Conservation (phyloP, 1,140 invertebrate species). For the Leptopilina clavipes region DNA sequence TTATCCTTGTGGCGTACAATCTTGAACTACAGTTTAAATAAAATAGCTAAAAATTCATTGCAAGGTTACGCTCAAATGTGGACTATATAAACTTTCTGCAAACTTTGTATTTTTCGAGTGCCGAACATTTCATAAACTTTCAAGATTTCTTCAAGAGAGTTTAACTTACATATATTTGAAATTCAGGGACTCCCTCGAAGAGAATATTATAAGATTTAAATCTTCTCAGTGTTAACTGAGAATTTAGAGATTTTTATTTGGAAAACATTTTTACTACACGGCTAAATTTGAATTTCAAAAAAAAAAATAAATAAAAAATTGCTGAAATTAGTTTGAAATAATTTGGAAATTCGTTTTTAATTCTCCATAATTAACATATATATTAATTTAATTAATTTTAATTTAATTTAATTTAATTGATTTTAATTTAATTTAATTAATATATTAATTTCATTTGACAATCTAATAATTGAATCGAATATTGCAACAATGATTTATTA, state of each 20-base stretch:
- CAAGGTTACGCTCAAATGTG: background rate
- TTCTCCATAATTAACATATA: too few species aligned
- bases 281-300: too few species aligned
- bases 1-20: background rate
- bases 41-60: background rate
- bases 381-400: too few species aligned
- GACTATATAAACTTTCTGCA: slow-evolving; percentile 13
- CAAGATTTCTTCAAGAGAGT: slow-evolving; percentile 3
- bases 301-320: too few species aligned
- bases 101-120: slow-evolving; percentile 2
- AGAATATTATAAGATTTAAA: slow-evolving; percentile 3
- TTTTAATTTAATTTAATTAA: too few species aligned
- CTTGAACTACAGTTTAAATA: background rate
- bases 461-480: too few species aligned
- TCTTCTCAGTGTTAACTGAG: background rate
- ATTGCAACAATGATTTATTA: too few species aligned
- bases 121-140: background rate
- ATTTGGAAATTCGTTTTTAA: too few species aligned
- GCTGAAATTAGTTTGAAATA: too few species aligned
- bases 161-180: slow-evolving; percentile 1
- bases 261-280: too few species aligned
- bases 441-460: too few species aligned
- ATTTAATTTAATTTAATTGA: too few species aligned
- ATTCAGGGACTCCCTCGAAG: background rate
- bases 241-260: background rate